A percentile compares a stretch with the other conserved stretches of the same genome.
These are phyloP conservation scores for Coelopa frigida DNA, from an alignment of 1,140 invertebrate genomes.

Conservation along the genomic window DNA sequence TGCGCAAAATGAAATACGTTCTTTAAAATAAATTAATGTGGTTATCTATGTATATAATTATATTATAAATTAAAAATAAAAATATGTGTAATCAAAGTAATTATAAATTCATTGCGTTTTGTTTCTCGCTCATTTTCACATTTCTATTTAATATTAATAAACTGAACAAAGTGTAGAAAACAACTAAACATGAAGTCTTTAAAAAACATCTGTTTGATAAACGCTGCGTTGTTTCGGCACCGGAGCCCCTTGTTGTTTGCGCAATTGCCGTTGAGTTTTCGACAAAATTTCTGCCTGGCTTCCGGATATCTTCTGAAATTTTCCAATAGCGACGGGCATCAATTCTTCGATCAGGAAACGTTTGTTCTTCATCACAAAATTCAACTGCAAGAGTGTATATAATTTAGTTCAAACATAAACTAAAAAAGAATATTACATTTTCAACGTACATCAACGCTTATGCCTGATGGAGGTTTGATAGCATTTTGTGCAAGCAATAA, in stretches of 20 bases:
- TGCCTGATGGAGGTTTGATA: conserved; percentile 29
- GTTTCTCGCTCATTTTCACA: neutral
- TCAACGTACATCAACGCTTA: conserved; percentile 38
- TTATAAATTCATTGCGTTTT: neutral
- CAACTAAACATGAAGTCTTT: too few species aligned
- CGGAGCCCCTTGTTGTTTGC: conserved; percentile 30
- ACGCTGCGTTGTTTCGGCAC: conserved; percentile 40
- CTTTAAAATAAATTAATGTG: conserved; percentile 38
- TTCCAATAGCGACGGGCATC: conserved; percentile 35
- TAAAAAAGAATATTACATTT: neutral
- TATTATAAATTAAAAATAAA: conserved; percentile 44
- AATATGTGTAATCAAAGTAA: conserved; percentile 42
- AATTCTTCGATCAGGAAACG: conserved; percentile 38
- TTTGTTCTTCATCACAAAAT: conserved; percentile 42
- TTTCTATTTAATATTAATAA: too few species aligned
- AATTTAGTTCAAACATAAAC: neutral
- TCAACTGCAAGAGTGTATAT: conserved; percentile 33
- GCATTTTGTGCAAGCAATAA: conserved; percentile 36
- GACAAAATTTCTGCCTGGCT: conserved; percentile 26
- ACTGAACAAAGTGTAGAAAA: too few species aligned
- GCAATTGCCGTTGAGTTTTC: conserved; percentile 29
- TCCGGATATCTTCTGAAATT: conserved; percentile 32
- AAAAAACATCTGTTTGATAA: conserved; percentile 42
- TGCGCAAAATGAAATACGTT: too few species aligned
- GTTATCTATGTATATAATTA: conserved; percentile 46